Conservation (phyloP, 92 coral and sea anemone species). For the Siderastrea radians region DNA sequence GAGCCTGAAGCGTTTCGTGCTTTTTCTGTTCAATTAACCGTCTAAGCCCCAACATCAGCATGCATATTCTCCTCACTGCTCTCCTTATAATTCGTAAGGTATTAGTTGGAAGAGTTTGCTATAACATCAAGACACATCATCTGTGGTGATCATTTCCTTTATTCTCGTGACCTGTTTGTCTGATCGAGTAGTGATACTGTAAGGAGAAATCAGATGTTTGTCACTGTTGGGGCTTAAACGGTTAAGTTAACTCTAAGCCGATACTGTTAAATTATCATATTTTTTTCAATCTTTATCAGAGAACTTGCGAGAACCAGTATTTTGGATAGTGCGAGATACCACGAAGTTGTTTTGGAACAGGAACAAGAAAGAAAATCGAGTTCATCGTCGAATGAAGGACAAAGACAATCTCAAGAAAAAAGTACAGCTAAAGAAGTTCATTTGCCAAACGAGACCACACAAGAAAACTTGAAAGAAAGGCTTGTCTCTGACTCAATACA, state of each 20-base stretch:
- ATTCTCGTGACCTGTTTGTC: too few species aligned
- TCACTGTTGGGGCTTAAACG: too few species aligned
- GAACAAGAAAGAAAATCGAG: constrained; percentile 12
- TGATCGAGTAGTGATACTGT: too few species aligned
- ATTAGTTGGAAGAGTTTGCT: too few species aligned
- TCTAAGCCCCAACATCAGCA: too few species aligned
- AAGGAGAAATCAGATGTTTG: too few species aligned
- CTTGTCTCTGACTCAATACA: not conserved
- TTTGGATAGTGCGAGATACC: not conserved
- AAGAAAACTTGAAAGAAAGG: not conserved
- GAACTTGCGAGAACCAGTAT: not conserved
- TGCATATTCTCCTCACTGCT: too few species aligned
- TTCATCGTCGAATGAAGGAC: constrained; percentile 17
- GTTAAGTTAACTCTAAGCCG: not conserved
- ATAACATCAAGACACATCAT: too few species aligned
- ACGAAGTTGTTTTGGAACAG: constrained; percentile 3
- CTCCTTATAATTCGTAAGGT: too few species aligned
- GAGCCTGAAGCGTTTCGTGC: too few species aligned
- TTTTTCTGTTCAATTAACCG: too few species aligned
- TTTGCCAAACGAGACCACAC: not conserved
- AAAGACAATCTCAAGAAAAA: not conserved
- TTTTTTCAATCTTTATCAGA: not conserved
- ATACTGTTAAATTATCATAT: not conserved
- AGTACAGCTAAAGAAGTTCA: not conserved
- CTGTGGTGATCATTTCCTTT: too few species aligned